Evolutionary conservation across 1,140 invertebrate genomes (phyloP), one percentile per base, ranked within the genome.

Genomic region (Brachionus angularis): DNA sequence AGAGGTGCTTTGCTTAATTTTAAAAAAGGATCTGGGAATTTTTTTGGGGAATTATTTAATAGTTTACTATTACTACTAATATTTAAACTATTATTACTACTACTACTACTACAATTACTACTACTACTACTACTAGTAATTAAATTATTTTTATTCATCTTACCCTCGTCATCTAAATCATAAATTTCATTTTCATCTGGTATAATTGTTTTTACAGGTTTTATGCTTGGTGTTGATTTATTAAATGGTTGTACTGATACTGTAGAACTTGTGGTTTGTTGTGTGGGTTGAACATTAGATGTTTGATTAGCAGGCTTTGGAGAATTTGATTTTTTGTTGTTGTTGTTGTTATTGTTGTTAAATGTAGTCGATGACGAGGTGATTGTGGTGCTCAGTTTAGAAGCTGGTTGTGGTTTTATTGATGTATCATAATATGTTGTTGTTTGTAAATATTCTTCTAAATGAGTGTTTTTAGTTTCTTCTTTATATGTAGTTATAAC

Each of bases 371-470:
- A 58, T 36, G 53, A 58, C 27, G 47, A 50, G 10, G 47, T 33
- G 1, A 31, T 29, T 44, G 62, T 47, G 33, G 62, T 29, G 29
- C 39, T 67, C 5, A 67, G 16, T 42, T 67, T 67, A 27, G 33
- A 21, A 1, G 29, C 62, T 23, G 62, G 44, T n/a, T 47, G 36
- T 14, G 18, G 18, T 34, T 67, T 46, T 14, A 42, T 67, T 12
- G 62, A 47, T 21, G n/a, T n/a, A n/a, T n/a, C n/a, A n/a, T n/a
- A n/a, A n/a, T n/a, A n/a, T n/a, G 62, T 67, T 36, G 62, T 67
- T 3, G 62, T 67, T 31, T 67, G 62, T 23, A 33, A n/a, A 67
- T 27, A 67, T 31, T 67, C 62, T 67, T 67, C 62, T 33, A 39
- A 39, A 23, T 58, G 39, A 50, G 42, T 46, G 14, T 27, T 67